phyloP scores from a whole-genome alignment of 1,140 invertebrate species.

The Aphidius ervi region DNA sequence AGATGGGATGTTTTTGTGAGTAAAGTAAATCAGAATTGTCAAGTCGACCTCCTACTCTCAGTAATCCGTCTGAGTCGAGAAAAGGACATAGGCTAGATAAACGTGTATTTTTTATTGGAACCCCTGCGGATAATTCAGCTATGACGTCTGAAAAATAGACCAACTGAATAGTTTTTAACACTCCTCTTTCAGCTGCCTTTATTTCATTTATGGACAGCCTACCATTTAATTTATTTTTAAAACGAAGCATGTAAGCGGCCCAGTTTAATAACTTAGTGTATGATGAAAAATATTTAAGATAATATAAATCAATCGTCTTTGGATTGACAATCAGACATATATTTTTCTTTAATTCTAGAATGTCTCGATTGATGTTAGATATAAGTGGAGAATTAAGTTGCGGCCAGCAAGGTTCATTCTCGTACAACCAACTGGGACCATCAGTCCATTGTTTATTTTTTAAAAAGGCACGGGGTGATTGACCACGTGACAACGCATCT shows the following conservation, averaged over 20 bases:
- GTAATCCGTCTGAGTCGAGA: slow-evolving; percentile 33
- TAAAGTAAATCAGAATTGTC: slow-evolving; percentile 26
- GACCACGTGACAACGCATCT: slow-evolving; percentile 26
- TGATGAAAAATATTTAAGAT: slow-evolving; percentile 4
- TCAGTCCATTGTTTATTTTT: slow-evolving; percentile 25
- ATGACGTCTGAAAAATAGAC: neutral
- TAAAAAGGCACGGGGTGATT: slow-evolving; percentile 22
- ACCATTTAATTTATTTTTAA: slow-evolving; percentile 1
- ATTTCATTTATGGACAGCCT: too few species aligned
- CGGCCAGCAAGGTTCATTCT: slow-evolving; percentile 5
- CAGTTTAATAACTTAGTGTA: neutral
- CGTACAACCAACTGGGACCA: slow-evolving; percentile 28
- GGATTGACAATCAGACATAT: neutral
- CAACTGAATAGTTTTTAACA: neutral
- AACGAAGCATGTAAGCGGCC: neutral
- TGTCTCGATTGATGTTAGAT: slow-evolving; percentile 13
- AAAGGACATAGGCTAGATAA: slow-evolving; percentile 26
- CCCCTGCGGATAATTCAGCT: neutral
- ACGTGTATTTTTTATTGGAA: neutral
- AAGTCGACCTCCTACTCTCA: slow-evolving; percentile 44
- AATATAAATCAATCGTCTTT: neutral
- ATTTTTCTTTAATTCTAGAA: neutral
- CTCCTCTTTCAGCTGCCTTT: too few species aligned
- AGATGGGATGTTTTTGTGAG: slow-evolving; percentile 43
- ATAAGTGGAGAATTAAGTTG: slow-evolving; percentile 17